Evolutionary conservation across 2,888 invertebrate species (phyloP).

Genomic region (Drosophila cyrtoloma): DNA sequence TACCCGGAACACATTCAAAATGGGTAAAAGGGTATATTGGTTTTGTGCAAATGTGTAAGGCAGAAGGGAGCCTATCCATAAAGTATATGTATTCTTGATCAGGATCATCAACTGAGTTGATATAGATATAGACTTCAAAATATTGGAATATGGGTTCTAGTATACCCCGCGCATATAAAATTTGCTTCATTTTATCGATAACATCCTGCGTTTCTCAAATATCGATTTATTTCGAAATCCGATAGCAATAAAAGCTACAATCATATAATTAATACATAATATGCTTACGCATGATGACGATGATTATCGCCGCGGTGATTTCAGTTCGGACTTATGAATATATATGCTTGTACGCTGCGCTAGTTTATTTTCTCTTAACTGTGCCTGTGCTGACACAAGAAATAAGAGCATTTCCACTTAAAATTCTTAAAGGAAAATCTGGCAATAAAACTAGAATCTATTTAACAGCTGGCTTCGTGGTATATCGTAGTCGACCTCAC

Average conservation of each 20-base stretch:
- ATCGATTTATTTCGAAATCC: not conserved
- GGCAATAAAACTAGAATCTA: not conserved
- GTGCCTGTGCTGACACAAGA: not conserved
- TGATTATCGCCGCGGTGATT: too few relatives aligned
- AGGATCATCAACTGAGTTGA: too few relatives aligned
- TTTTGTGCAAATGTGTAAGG: not conserved
- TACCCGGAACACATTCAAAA: not conserved
- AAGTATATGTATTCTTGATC: not conserved
- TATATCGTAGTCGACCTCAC: not conserved
- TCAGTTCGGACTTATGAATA: too few relatives aligned
- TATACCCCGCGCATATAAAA: not conserved
- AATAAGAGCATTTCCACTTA: accelerated
- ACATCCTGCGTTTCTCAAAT: not conserved
- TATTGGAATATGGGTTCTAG: not conserved
- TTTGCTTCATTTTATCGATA: not conserved
- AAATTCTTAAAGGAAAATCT: not conserved
- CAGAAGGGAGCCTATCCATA: not conserved
- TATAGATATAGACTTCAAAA: not conserved
- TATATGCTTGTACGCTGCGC: too few relatives aligned
- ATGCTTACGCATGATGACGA: too few relatives aligned
- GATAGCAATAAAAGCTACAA: not conserved
- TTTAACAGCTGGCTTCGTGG: not conserved
- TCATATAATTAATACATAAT: too few relatives aligned
- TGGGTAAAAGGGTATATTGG: not conserved
- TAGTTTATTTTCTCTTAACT: too few relatives aligned